Conservation (phyloP, 2,797 vertebrate genomes). For the Cuniculus paca region DNA sequence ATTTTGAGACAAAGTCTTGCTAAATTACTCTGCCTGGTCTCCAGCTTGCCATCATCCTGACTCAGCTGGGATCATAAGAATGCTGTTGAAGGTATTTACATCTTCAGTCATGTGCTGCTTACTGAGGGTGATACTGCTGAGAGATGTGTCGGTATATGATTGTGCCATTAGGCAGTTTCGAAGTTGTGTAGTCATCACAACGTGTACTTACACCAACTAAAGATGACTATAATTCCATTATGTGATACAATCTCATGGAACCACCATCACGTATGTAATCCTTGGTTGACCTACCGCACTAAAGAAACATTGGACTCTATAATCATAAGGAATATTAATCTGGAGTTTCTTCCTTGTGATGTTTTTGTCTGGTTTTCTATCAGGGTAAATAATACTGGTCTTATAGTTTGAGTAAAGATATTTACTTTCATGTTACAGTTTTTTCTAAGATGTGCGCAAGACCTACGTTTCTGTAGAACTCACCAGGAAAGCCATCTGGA, state of each 20-base stretch:
- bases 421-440: background rate
- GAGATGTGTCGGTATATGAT: background rate
- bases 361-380: constrained; percentile 3
- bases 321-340: background rate
- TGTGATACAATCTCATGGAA: background rate
- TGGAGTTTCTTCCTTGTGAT: background rate
- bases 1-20: background rate
- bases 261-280: background rate
- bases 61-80: background rate
- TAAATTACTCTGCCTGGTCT: background rate
- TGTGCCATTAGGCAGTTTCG: background rate
- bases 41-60: background rate
- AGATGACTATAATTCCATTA: background rate
- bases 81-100: background rate
- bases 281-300: background rate
- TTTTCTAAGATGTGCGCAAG: constrained; percentile 20
- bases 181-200: background rate
- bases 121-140: background rate
- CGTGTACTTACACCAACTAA: background rate
- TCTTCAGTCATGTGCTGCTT: background rate
- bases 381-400: background rate
- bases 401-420: background rate
- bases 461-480: background rate
- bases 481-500: background rate
- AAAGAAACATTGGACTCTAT: background rate